Base-by-base conservation (phyloP, 1,140 invertebrate genomes). In the Papilio aristodemus region DNA sequence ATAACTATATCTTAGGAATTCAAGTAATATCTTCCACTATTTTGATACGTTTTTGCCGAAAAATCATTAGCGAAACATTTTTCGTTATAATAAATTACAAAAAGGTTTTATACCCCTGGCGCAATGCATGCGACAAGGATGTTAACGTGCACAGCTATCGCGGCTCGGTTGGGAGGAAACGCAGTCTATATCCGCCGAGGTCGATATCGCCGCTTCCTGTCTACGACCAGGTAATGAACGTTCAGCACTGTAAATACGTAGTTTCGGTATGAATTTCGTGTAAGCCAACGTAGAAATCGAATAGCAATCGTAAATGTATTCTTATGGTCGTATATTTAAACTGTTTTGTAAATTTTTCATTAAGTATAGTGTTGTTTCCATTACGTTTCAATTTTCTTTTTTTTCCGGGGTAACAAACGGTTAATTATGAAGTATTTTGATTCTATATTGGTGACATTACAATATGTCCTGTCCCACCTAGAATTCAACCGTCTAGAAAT, bases 171-270 rank as follows among this genome's bases (percentile, higher is more conserved):
- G 27, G 58, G 50, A 71, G 67, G 69, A 64, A 50, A 68, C 58
- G 69, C 41, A 43, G 66, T 62, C 63, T 74, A 60, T 43, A 63
- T 77, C 77, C 77, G 72, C 60, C 41, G 64, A 68, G 73, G 73
- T 79, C 67, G 77, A 77, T 79, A 79, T 68, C 73, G 58, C 22
- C 3, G 62, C 54, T 74, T 73, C 70, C 71, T 74, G 38, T 13
- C 11, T 46, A 43, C 9, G n/a, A 25, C 19, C 37, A 63, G 60
- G 60, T 63, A 63, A 60, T 60, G 14, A 36, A 27, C 13, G 25
- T 60, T 60, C 58, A 9, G 58, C 8, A 25, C 54, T 58, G 11
- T 22, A 32, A 36, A 32, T 50, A 50, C 43, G 14, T 50, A 10
- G 43, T 50, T 50, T 50, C 43, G 17, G 17, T 50, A 50, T 17